Percentiles rank a stretch among this genome's conserved stretches.
These are phyloP conservation scores for Beris morrisii DNA, from an alignment of 2,888 invertebrate genomes.

Conservation along the genomic window DNA sequence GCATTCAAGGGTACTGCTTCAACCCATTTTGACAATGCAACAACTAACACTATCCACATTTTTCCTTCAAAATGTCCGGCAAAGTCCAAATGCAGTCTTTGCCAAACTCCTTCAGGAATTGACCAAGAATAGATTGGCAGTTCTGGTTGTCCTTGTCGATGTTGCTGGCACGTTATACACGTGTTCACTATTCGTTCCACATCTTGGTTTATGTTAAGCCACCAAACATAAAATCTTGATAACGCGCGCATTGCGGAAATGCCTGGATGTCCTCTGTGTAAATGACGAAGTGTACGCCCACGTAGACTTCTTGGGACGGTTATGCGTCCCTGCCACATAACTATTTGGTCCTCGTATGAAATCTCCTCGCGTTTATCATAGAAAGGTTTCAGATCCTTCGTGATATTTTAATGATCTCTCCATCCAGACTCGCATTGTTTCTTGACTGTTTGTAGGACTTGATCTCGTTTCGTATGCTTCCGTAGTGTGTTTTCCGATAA, in stretches of 20 bases:
- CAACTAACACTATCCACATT: background rate
- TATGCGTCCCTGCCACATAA: conserved; percentile 1
- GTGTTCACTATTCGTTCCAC: conserved; percentile 1
- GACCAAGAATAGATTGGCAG: too few relatives aligned
- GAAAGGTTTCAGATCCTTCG: too few relatives aligned
- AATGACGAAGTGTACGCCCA: background rate
- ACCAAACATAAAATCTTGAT: conserved; percentile 12
- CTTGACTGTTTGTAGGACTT: too few relatives aligned
- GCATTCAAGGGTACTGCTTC: too few relatives aligned
- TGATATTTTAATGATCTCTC: too few relatives aligned
- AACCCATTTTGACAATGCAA: background rate
- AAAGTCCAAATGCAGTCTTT: too few relatives aligned
- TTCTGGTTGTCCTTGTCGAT: too few relatives aligned
- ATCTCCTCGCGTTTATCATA: conserved; percentile 1
- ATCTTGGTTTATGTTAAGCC: conserved; percentile 4
- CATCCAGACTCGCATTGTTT: too few relatives aligned
- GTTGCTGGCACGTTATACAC: too few relatives aligned
- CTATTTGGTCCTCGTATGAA: background rate
- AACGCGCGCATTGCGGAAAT: conserved; percentile 5
- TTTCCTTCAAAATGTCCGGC: background rate
- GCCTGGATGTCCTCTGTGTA: conserved; percentile 6
- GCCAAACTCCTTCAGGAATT: too few relatives aligned
- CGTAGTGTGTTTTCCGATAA: too few relatives aligned
- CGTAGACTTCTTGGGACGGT: background rate
- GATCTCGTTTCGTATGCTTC: too few relatives aligned